These are phyloP conservation scores for Phalera bucephala DNA, from an alignment of 2,888 invertebrate genomes.

Conservation along the genomic window DNA sequence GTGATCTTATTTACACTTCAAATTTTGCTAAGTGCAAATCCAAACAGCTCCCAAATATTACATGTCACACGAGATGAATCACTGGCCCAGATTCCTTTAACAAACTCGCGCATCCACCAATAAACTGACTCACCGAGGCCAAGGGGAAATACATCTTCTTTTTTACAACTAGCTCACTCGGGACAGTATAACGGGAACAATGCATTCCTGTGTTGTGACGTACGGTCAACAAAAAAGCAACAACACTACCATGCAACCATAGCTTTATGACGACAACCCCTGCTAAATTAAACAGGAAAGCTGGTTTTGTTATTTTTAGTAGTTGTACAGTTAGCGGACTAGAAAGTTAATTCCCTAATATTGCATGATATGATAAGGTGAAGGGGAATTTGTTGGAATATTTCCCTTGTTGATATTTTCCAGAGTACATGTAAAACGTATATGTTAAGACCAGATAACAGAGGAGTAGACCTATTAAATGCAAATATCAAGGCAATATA, in stretches of 20 bases:
- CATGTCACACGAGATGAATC: constrained; percentile 40
- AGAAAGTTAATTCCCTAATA: constrained; percentile 41
- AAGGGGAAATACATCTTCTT: constrained; percentile 53
- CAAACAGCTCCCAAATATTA: too few relatives aligned
- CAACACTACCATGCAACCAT: constrained; percentile 51
- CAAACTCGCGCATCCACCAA: constrained; percentile 39
- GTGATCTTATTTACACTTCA: too few relatives aligned
- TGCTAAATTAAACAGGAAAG: constrained; percentile 79
- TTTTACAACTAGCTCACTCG: constrained; percentile 54
- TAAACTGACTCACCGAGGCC: constrained; percentile 53
- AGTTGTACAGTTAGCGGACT: constrained; percentile 54
- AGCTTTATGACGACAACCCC: constrained; percentile 73
- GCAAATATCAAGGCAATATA: too few relatives aligned
- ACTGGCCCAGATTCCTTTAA: constrained; percentile 43
- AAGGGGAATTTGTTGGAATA: too few relatives aligned
- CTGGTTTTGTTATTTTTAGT: constrained; percentile 67
- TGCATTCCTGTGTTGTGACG: constrained; percentile 74
- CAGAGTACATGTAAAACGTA: too few relatives aligned
- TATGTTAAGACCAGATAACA: too few relatives aligned
- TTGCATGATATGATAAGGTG: not conserved
- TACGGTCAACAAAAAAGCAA: constrained; percentile 71
- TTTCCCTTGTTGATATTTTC: too few relatives aligned
- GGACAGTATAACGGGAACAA: constrained; percentile 70
- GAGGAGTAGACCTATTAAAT: too few relatives aligned
- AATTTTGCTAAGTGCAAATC: too few relatives aligned